Evolutionary conservation across 2,888 invertebrate genomes (phyloP).

Genomic region (Hydriomena furcata): DNA sequence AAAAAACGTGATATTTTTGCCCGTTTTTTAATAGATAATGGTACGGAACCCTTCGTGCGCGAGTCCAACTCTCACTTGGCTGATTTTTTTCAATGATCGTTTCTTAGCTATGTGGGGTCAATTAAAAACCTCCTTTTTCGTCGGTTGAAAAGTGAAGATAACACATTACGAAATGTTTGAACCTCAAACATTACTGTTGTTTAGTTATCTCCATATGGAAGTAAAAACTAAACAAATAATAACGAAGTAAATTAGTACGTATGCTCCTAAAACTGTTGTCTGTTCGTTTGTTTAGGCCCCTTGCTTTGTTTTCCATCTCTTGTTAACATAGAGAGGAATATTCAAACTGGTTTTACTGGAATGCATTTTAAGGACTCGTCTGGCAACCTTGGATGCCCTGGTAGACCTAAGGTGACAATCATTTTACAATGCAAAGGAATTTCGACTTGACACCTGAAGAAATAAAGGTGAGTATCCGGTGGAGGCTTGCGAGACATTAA

Average conservation of each 20-base stretch:
- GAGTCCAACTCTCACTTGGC: too few relatives aligned
- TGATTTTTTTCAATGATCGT: too few relatives aligned
- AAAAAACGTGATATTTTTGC: too few relatives aligned
- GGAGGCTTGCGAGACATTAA: slow-evolving; percentile 23
- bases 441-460: slow-evolving; percentile 4
- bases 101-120: too few relatives aligned
- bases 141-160: slow-evolving; percentile 15
- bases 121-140: too few relatives aligned
- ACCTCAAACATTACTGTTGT: slow-evolving; percentile 11
- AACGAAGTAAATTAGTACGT: slow-evolving; percentile 59
- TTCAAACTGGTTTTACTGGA: slow-evolving; percentile 34
- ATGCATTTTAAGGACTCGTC: slow-evolving; percentile 34
- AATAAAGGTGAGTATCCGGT: slow-evolving; percentile 15
- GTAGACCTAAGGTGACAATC: slow-evolving; percentile 28
- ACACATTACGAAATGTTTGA: slow-evolving; percentile 10
- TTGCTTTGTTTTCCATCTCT: slow-evolving; percentile 45
- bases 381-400: slow-evolving; percentile 30
- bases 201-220: slow-evolving; percentile 20
- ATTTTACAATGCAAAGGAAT: slow-evolving; percentile 17
- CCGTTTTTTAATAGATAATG: too few relatives aligned
- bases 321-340: slow-evolving; percentile 33
- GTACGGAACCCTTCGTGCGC: too few relatives aligned
- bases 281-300: slow-evolving; percentile 43
- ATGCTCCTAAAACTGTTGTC: slow-evolving; percentile 30
- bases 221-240: slow-evolving; percentile 63